Base-by-base conservation (phyloP, 2,797 vertebrate genomes). In the Chloroceryle inda region DNA sequence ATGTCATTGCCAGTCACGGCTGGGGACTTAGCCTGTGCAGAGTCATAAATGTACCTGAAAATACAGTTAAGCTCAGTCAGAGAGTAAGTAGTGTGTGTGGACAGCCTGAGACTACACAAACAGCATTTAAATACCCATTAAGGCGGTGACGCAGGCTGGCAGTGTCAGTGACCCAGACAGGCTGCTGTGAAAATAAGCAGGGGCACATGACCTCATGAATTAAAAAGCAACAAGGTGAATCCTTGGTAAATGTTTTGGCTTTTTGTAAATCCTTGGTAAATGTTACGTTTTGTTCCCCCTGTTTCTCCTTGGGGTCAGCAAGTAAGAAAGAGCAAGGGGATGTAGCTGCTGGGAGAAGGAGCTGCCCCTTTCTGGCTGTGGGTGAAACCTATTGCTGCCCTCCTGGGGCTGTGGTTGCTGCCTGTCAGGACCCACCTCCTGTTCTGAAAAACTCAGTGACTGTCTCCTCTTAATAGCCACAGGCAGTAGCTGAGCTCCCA, bases 151-250 rank as follows among this genome's bases (percentile, higher is more conserved):
- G 77, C 47, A 89, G 64, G 56, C 83, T 53, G 33, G 80, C 79
- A 53, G 91, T 92, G 58, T 44, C 88, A 79, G 64, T 94, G 93
- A 94, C 86, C 92, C 92, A 93, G 94, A 74, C 84, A 84, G 61
- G 24, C 63, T 92, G 80, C 82, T 87, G 26, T 66, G 83, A 76
- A 81, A 90, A 67, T 81, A 84, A 86, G 58, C 58, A 88, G 85
- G 37, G 45, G 13, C 94, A 59, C 61, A 24, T 82, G 85, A 92
- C 80, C 83, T 89, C 63, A 35, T 86, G 88, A 94, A 92, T 95
- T 92, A 85, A 89, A 88, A 92, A 86, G 56, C 88, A 93, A 37
- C 59, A 79, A 61, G n/a, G 78, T 81, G 77, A 86, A 87, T 79
- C 72, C 63, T 87, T 40, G 38, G 33, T 71, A 50, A 78, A 50